Base-by-base conservation (phyloP, 2,797 vertebrate species). In the Sebastes baramenuke region DNA sequence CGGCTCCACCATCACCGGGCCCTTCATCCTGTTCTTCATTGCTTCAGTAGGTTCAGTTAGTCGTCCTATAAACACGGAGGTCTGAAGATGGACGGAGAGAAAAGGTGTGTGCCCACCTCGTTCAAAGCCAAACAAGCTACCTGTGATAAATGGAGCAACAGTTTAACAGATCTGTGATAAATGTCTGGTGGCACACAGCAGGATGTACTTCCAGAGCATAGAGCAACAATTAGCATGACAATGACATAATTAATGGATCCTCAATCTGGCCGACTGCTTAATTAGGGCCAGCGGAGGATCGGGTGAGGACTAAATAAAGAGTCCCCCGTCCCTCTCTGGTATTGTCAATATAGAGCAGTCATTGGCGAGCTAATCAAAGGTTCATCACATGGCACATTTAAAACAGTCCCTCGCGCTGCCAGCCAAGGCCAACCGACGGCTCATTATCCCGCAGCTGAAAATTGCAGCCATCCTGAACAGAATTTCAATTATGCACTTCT, bases 241-340 rank as follows among this genome's bases (percentile, higher is more conserved):
- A 97, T 96, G 88, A 93, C 95, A 96, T 97, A 94, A 96, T 97
- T 97, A 97, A 93, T 94, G 89, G 91, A 93, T 93, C 94, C 94
- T 95, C 93, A 95, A 95, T 97, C 96, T 94, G 92, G 88, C 87
- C 97, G 97, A 98, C 98, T 97, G 95, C 96, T 97, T 96, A 95
- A 98, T 98, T 97, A 96, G 96, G 84, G 74, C 61, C 84, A 88
- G 90, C 62, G 78, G 94, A 91, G 95, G 92, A 91, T 90, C 91
- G 96, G 92, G 96, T 93, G 94, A 95, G 93, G 94, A 92, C 93
- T 93, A 95, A 94, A 97, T 95, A 96, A 97, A 97, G 95, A 94
- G 84, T 60, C 69, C 91, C 92, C 93, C 95, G 95, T 96, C 94
- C 95, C 84, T 92, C 75, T 86, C 89, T 62, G 91, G 91, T 95